Conservation (phyloP, 2,113 vertebrate species). For the Vombatus ursinus region DNA sequence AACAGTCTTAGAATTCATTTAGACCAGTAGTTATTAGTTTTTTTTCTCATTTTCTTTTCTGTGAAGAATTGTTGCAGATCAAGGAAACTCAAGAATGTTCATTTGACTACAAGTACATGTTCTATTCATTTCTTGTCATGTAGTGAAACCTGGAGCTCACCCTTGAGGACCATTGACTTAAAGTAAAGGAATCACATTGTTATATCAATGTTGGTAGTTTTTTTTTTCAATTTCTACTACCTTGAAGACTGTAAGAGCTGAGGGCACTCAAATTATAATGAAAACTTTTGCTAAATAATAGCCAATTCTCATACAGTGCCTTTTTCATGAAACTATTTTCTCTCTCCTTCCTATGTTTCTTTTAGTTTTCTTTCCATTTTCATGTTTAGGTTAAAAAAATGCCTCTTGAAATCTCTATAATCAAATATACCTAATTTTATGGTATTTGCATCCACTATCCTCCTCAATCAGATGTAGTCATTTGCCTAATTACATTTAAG, state of each 20-base stretch:
- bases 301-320: neutral
- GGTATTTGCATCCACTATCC: neutral
- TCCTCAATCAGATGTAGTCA: neutral
- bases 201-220: too few species aligned
- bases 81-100: neutral
- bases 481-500: neutral
- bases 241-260: neutral
- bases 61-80: neutral
- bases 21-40: neutral
- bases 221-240: neutral
- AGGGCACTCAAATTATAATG: neutral
- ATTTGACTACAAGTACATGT: neutral
- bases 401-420: neutral
- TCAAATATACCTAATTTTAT: neutral
- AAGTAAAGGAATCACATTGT: neutral
- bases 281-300: neutral
- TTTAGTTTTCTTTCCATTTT: neutral
- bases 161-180: neutral
- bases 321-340: neutral
- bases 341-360: neutral
- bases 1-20: neutral
- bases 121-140: neutral
- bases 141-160: neutral
- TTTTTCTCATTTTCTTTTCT: neutral
- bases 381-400: neutral